Base-by-base conservation (phyloP, 2,888 invertebrate genomes). In the Yponomeuta plumbellus region DNA sequence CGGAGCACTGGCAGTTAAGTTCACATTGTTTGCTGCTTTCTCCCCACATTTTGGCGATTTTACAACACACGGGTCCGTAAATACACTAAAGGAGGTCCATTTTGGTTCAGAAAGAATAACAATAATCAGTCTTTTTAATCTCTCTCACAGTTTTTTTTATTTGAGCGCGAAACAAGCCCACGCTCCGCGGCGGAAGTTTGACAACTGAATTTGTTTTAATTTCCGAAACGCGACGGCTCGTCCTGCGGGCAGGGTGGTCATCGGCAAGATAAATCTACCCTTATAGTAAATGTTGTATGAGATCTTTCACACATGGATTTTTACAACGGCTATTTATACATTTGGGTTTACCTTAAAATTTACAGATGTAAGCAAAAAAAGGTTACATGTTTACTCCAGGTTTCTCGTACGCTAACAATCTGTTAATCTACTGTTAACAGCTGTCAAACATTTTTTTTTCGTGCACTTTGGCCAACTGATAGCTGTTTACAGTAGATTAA, bases 1-100 rank as follows among this genome's bases (percentile, higher is more conserved):
- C 88, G 22, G 88, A 86, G 67, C 90, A 90, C 70, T 90, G 88
- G 77, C 90, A 90, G 77, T 89, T 84, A 1, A 71, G 75, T 69
- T 90, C 90, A 74, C 90, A 90, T 63, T 81, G 78, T 68, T 84
- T 78, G 71, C 87, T 87, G 76, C 77, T 85, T 69, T 82, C 87
- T 22, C 85, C 88, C 86, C 85, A 90, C 90, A 90, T 90, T 78
- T 80, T 86, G 71, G 68, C 71, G 52, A 23, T 66, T 56, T 64
- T 58, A 39, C 11, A 39, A 59, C 39, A 73, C 72, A 83, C 80
- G 79, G 79, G 81, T 80, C 79, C 84, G 84, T 84, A 75, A 74
- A 80, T 56, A 34, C 17, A n/a, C 17, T 64, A 64, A 59, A 10
- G 13, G 26, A 40, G 72, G 71, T 72, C 44, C 44, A 52, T 52